Base-by-base conservation (phyloP, 2,888 invertebrate genomes). In the Drosophila monieri region DNA sequence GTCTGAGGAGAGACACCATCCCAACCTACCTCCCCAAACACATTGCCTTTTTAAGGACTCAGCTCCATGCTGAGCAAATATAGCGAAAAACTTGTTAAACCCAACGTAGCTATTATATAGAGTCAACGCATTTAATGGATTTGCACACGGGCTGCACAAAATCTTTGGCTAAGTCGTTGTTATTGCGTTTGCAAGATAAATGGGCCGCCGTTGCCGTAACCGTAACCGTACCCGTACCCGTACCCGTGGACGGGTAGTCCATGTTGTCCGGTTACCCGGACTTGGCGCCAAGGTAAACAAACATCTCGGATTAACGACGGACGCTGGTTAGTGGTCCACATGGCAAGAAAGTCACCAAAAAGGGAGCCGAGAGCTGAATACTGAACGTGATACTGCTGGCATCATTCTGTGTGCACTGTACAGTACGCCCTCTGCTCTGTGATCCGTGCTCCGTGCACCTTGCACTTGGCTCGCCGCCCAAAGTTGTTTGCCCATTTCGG, bases 401-500 rank as follows among this genome's bases (percentile, higher is more conserved):
- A 8, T 32, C 14, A 12, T 9, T 47, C 10, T 43, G 70, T 74
- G 55, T 72, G 51, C 64, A 27, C 49, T 61, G 74, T 53, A 75
- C 78, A 76, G 54, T 64, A 35, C 35, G 35, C 35, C n/a, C n/a
- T 14, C n/a, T 35, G 35, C 35, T 14, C 35, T n/a, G 2, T 35
- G n/a, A 5, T 30, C 32, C 32, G 55, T 54, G 54, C 69, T 46
- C 54, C 65, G 72, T 70, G 78, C 88, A 83, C 85, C 81, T 83
- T 85, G 79, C 88, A 76, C 78, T 85, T 88, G 88, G 81, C 81
- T 77, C 48, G 73, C 72, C 73, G 81, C 88, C 86, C 88, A 90
- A 89, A 89, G 88, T 89, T 90, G 90, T 90, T 90, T 89, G 89
- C 89, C 88, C 88, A 80, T 77, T 81, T 74, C 67, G 71, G 60